phyloP scores from a whole-genome alignment of 2,797 vertebrate genomes.

The Coreius guichenoti region DNA sequence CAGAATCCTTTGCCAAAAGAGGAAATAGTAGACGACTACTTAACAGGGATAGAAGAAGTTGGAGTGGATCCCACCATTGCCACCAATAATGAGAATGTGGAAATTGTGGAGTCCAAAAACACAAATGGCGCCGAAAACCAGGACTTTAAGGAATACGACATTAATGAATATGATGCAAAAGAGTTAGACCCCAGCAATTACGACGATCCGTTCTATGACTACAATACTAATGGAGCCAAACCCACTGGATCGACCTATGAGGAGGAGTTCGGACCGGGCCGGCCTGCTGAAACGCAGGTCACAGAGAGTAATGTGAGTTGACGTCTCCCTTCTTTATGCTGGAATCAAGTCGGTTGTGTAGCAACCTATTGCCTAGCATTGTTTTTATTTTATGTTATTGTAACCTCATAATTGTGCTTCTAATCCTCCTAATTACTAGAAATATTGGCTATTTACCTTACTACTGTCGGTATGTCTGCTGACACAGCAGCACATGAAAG shows the following conservation, averaged over 20 bases:
- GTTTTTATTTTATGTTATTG: not conserved
- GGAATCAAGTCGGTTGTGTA: not conserved
- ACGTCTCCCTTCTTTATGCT: not conserved
- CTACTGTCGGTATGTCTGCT: slow-evolving; percentile 1
- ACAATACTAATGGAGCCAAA: slow-evolving; percentile 78
- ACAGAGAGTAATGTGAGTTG: slow-evolving; percentile 91
- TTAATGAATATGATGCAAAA: slow-evolving; percentile 75
- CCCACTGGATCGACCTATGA: slow-evolving; percentile 78
- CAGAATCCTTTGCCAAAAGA: slow-evolving; percentile 86
- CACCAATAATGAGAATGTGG: slow-evolving; percentile 42
- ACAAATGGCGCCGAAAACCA: slow-evolving; percentile 59
- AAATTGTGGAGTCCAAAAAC: slow-evolving; percentile 38
- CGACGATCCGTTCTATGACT: slow-evolving; percentile 87
- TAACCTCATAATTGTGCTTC: not conserved
- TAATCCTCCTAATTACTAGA: not conserved
- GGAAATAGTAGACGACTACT: slow-evolving; percentile 92
- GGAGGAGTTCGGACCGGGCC: slow-evolving; percentile 92
- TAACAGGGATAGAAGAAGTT: slow-evolving; percentile 94
- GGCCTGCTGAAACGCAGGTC: slow-evolving; percentile 91
- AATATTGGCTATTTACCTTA: not conserved
- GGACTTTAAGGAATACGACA: slow-evolving; percentile 79
- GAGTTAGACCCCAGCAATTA: slow-evolving; percentile 78
- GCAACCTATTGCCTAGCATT: not conserved
- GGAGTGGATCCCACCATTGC: slow-evolving; percentile 76
- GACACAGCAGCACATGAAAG: not conserved